Evolutionary conservation across 2,113 vertebrate genomes (phyloP).

Genomic region (Ptilorrhoa leucosticta): DNA sequence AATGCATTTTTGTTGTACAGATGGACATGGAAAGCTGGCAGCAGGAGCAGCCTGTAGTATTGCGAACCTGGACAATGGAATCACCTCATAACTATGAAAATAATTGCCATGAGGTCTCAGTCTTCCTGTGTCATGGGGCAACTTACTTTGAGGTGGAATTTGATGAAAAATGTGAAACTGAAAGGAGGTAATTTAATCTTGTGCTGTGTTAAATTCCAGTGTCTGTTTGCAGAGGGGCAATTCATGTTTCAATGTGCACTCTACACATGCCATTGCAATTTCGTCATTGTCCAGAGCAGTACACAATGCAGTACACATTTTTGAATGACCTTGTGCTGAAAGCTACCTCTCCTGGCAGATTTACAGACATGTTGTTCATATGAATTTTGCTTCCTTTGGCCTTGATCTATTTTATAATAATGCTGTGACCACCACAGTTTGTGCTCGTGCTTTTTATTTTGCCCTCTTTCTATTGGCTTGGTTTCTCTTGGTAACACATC

Average conservation of each 20-base stretch:
- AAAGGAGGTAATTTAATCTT: slow-evolving; percentile 82
- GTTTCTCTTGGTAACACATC: not conserved
- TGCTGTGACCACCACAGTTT: not conserved
- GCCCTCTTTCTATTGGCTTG: not conserved
- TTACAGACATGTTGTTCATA: not conserved
- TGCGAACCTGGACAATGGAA: slow-evolving; percentile 91
- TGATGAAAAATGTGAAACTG: slow-evolving; percentile 95
- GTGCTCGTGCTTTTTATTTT: not conserved
- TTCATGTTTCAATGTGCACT: not conserved
- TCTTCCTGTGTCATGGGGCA: slow-evolving; percentile 91
- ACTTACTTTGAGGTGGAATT: slow-evolving; percentile 96
- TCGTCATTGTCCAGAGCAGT: not conserved
- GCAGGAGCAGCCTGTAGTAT: slow-evolving; percentile 88
- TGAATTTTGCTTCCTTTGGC: not conserved
- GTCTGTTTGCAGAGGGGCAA: not conserved
- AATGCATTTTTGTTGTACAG: slow-evolving; percentile 54
- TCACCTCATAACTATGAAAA: slow-evolving; percentile 96
- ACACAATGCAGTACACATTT: not conserved
- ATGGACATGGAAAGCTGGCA: slow-evolving; percentile 86
- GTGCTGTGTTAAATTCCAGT: not conserved
- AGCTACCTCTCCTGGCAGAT: not conserved
- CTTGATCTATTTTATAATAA: not conserved
- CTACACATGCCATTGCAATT: not conserved
- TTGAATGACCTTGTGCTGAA: not conserved
- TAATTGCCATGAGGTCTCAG: slow-evolving; percentile 89